Evolutionary conservation across 2,888 invertebrate species (phyloP).

Genomic region (Timema podura): DNA sequence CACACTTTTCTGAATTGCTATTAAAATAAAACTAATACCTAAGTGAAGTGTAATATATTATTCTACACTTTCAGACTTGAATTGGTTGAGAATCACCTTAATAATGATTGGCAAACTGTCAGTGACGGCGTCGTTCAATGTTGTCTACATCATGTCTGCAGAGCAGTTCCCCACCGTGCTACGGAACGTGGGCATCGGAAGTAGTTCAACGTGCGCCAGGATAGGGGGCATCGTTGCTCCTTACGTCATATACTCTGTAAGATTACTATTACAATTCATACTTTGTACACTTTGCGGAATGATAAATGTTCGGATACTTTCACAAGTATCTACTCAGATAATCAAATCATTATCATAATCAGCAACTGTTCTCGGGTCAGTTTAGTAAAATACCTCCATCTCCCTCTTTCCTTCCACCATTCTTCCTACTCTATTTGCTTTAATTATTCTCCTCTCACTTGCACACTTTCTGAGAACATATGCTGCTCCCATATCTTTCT

Average conservation of each 20-base stretch:
- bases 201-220: slow-evolving; percentile 39
- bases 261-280: not conserved
- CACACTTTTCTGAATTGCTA: too few relatives aligned
- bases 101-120: slow-evolving; percentile 41
- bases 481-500: too few relatives aligned
- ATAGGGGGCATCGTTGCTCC: slow-evolving; percentile 40
- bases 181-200: slow-evolving; percentile 39
- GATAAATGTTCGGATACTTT: too few relatives aligned
- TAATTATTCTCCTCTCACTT: not conserved
- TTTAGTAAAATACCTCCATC: not conserved
- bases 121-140: slow-evolving; percentile 40
- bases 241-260: slow-evolving; percentile 34
- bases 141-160: slow-evolving; percentile 39
- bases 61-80: slow-evolving; percentile 29
- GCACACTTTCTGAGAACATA: too few relatives aligned
- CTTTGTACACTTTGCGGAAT: not conserved
- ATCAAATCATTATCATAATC: too few relatives aligned
- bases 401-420: not conserved
- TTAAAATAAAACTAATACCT: too few relatives aligned
- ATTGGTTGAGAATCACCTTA: slow-evolving; percentile 36
- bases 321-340: too few relatives aligned
- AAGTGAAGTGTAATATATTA: too few relatives aligned
- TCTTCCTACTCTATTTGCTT: not conserved
- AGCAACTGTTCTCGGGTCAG: too few relatives aligned
- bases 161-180: slow-evolving; percentile 40